These are phyloP conservation scores for Biston stratarius DNA, from an alignment of 2,888 invertebrate species.

Conservation along the genomic window DNA sequence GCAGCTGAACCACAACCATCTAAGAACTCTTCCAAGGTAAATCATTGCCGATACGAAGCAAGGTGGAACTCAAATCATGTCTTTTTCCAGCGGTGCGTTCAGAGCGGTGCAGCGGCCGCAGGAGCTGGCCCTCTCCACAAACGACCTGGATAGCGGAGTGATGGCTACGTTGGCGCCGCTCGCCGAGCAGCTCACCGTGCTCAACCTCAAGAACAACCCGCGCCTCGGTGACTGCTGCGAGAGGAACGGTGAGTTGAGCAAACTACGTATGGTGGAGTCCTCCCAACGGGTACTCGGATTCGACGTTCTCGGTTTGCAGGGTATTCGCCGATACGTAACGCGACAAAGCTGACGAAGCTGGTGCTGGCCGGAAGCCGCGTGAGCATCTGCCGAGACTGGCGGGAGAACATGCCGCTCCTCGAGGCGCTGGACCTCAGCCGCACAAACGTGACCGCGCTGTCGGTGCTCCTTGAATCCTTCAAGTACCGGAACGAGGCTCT, in stretches of 20 bases:
- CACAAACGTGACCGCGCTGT: constrained; percentile 86
- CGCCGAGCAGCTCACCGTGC: not conserved
- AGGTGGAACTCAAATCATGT: too few relatives aligned
- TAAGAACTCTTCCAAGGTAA: not conserved
- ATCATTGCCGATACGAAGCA: not conserved
- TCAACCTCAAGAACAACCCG: not conserved
- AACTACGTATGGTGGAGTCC: too few relatives aligned
- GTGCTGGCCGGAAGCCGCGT: constrained; percentile 15
- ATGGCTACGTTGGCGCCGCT: not conserved
- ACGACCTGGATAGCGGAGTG: not conserved
- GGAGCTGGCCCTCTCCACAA: constrained; percentile 9
- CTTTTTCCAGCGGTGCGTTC: not conserved
- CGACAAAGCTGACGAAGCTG: constrained; percentile 6
- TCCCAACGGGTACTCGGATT: not conserved
- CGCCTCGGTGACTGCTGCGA: constrained; percentile 5
- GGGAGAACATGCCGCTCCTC: constrained; percentile 4
- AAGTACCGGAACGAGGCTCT: too few relatives aligned
- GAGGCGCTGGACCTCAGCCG: not conserved
- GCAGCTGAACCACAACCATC: not conserved
- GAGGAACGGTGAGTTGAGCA: not conserved
- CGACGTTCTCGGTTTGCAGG: not conserved
- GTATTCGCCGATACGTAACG: not conserved
- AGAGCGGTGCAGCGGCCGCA: not conserved
- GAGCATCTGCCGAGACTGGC: constrained; percentile 35
- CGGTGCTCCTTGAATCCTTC: too few relatives aligned